Base-by-base conservation (phyloP, 2,113 vertebrate genomes). In the Plecturocebus donacophilus region DNA sequence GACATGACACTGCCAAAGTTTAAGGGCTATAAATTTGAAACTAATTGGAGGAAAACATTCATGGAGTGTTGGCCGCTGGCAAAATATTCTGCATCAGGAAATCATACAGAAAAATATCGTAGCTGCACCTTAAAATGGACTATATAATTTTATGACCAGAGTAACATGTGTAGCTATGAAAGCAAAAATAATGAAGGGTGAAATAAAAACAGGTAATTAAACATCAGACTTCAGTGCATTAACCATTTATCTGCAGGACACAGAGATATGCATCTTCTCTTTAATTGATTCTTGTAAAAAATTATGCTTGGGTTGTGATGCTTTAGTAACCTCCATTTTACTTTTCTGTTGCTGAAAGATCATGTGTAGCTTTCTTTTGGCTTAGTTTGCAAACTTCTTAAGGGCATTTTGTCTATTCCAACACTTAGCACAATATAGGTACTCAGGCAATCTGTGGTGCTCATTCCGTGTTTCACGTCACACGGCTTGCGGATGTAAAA, bases 131-230 rank as follows among this genome's bases (percentile, higher is more conserved):
- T 96, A 87, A 96, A 96, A 96, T 64, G 76, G 56, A 30, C 86
- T 94, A 90, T 96, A 94, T 96, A 94, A 87, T 92, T 97, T 97
- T 96, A 97, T 90, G 35, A 32, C 56, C 38, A 54, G 4, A 64
- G 6, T 81, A 93, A 66, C 45, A 98, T 77, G 27, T 91, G 20
- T 83, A 86, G 54, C 14, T 94, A 88, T 82, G 81, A 88, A 94
- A 80, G 20, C 52, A 91, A 87, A 97, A 95, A 96, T 91, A 95
- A 94, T 89, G 56, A 90, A 93, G 4, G 20, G 16, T 49, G 87
- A 95, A 95, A 93, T 89, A 94, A 94, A 96, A 84, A 52, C 9
- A 45, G 20, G 40, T 91, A 94, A 97, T 97, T 96, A 96, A 95
- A 91, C 87, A 91, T 77, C 40, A 94, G 42, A 54, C 38, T 87